These are phyloP conservation scores for Poeciliopsis paucimaculata DNA, from an alignment of 2,797 vertebrate species.

Conservation along the genomic window DNA sequence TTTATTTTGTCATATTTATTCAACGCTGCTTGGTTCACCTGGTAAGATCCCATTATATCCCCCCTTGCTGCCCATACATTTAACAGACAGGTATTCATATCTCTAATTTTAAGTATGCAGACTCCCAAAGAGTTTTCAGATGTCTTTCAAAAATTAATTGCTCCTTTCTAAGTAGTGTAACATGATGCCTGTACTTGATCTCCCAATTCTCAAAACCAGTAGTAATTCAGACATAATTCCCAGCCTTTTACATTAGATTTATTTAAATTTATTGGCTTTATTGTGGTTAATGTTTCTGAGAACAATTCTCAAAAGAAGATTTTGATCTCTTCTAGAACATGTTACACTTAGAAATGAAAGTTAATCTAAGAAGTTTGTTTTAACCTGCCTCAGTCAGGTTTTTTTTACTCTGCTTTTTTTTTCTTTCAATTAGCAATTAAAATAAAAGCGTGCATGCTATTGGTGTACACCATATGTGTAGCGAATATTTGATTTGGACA, in stretches of 20 bases:
- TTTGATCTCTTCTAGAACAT: conserved; percentile 36
- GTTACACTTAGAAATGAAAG: conserved; percentile 41
- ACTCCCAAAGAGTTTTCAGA: background rate
- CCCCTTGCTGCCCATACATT: conserved; percentile 28
- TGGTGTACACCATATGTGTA: conserved; percentile 64
- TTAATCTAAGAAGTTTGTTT: conserved; percentile 6
- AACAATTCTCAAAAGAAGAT: conserved; percentile 36
- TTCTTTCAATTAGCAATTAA: conserved; percentile 9
- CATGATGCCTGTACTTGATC: conserved; percentile 28
- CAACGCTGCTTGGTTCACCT: conserved; percentile 52
- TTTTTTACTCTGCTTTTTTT: too few relatives aligned
- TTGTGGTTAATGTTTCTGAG: conserved; percentile 36
- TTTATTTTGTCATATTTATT: conserved; percentile 40
- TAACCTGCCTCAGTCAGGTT: conserved; percentile 23
- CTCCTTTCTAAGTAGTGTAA: conserved; percentile 7
- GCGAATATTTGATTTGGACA: conserved; percentile 56
- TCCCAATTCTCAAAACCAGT: background rate
- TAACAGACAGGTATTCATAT: conserved; percentile 48
- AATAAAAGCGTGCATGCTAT: conserved; percentile 19
- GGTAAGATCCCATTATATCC: conserved; percentile 44
- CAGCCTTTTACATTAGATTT: conserved; percentile 24
- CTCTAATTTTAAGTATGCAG: conserved; percentile 49
- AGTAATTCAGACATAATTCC: conserved; percentile 34
- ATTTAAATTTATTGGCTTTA: conserved; percentile 21
- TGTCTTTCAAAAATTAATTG: conserved; percentile 25